Conservation (phyloP, 2,113 vertebrate species). For the Etia nguti region DNA sequence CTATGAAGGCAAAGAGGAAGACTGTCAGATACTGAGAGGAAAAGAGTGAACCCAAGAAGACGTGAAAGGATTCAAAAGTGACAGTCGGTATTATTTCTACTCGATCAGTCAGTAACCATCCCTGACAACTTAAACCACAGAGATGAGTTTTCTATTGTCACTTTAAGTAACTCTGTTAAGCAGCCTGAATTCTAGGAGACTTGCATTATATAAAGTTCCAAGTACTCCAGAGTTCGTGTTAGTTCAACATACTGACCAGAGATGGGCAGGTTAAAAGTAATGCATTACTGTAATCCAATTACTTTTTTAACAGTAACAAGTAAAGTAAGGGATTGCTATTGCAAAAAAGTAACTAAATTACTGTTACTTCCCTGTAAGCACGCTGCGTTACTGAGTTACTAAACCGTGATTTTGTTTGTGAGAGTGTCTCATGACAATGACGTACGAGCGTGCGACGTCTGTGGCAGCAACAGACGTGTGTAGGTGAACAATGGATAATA, state of each 20-base stretch:
- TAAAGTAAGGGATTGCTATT: background rate
- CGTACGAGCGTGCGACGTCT: too few relatives aligned
- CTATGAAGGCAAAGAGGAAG: background rate
- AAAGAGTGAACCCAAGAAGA: background rate
- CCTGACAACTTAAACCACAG: background rate
- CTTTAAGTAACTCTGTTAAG: background rate
- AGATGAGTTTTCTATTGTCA: background rate
- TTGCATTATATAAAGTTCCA: background rate
- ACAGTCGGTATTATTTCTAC: background rate
- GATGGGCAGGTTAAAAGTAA: background rate
- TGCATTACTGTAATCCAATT: too few relatives aligned
- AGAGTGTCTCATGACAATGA: background rate
- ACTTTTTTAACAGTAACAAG: background rate
- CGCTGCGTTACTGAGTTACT: fast-evolving
- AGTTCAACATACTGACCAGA: background rate
- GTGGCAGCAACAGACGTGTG: too few relatives aligned
- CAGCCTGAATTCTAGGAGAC: background rate
- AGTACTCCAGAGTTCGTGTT: background rate
- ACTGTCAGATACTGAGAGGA: background rate
- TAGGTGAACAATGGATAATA: too few relatives aligned
- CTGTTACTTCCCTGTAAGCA: background rate
- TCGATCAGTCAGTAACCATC: background rate
- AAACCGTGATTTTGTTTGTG: background rate
- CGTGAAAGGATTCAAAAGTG: background rate
- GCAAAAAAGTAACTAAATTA: background rate